Evolutionary conservation across 2,797 vertebrate genomes (phyloP).

Genomic region (Calcarius lapponicus): DNA sequence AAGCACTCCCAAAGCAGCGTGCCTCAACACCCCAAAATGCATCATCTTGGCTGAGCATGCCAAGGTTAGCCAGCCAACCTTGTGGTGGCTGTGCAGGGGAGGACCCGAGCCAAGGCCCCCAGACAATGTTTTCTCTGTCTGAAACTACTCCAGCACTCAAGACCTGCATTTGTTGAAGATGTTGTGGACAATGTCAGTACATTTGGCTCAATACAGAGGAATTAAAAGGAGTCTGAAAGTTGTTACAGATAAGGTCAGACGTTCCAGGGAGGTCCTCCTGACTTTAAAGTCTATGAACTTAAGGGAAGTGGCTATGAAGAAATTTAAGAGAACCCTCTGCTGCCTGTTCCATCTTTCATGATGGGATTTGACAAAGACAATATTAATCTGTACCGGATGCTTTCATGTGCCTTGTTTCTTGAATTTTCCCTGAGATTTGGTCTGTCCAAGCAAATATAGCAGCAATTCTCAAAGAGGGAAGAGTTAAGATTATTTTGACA

Average conservation of each 20-base stretch:
- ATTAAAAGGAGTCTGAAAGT: background rate
- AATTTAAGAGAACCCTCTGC: background rate
- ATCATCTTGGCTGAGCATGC: background rate
- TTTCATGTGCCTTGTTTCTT: background rate
- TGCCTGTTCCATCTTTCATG: background rate
- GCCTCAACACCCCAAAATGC: conserved; percentile 4
- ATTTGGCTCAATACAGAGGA: background rate
- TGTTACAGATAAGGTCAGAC: background rate
- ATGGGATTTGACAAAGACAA: background rate
- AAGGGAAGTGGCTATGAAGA: background rate
- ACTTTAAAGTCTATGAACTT: background rate
- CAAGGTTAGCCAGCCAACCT: conserved; percentile 19
- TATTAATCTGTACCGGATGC: background rate
- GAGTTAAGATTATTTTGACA: background rate
- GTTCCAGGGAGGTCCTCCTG: background rate
- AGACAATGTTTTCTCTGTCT: conserved; percentile 21
- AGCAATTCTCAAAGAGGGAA: background rate
- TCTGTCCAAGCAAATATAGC: background rate
- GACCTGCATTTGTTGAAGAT: conserved; percentile 10
- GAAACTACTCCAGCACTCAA: background rate
- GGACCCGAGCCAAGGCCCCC: background rate
- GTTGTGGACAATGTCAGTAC: background rate
- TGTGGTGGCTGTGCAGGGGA: background rate
- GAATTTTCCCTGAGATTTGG: background rate
- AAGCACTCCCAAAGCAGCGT: background rate